A percentile compares a stretch with the other conserved stretches of the same genome.
phyloP scores from a whole-genome alignment of 2,888 invertebrate genomes.

The Lissonota sp. region DNA sequence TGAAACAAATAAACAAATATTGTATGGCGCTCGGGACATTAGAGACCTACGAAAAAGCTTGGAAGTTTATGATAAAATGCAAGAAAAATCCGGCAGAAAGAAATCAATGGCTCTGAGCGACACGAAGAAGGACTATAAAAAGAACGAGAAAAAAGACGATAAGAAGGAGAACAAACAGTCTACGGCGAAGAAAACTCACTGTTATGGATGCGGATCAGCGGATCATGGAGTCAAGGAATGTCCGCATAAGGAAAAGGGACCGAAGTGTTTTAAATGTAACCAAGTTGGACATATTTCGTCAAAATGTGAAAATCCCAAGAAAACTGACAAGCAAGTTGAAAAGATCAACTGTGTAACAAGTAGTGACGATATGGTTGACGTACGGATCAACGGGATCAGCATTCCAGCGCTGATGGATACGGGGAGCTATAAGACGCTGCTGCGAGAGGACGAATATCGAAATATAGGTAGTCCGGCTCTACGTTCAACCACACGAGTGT shows the following conservation, averaged over 20 bases:
- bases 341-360: conserved; percentile 11
- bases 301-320: conserved; percentile 35
- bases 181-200: conserved; percentile 32
- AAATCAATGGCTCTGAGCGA: background rate
- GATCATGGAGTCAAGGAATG: conserved; percentile 46
- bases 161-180: conserved; percentile 21
- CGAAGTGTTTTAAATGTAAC: conserved; percentile 36
- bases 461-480: conserved; percentile 52
- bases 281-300: conserved; percentile 58
- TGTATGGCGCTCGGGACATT: conserved; percentile 54
- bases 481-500: conserved; percentile 3
- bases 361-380: too few species aligned
- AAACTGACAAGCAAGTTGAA: conserved; percentile 19
- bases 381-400: too few species aligned
- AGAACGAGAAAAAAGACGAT: conserved; percentile 5
- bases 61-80: conserved; percentile 41
- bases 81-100: conserved; percentile 9
- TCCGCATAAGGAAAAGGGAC: conserved; percentile 28
- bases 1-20: conserved; percentile 37
- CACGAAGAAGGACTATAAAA: background rate
- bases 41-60: conserved; percentile 54
- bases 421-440: conserved; percentile 48
- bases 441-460: conserved; percentile 45
- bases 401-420: conserved; percentile 58
- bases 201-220: conserved; percentile 46